These are phyloP conservation scores for Musca domestica DNA, from an alignment of 1,140 invertebrate species.

Conservation along the genomic window DNA sequence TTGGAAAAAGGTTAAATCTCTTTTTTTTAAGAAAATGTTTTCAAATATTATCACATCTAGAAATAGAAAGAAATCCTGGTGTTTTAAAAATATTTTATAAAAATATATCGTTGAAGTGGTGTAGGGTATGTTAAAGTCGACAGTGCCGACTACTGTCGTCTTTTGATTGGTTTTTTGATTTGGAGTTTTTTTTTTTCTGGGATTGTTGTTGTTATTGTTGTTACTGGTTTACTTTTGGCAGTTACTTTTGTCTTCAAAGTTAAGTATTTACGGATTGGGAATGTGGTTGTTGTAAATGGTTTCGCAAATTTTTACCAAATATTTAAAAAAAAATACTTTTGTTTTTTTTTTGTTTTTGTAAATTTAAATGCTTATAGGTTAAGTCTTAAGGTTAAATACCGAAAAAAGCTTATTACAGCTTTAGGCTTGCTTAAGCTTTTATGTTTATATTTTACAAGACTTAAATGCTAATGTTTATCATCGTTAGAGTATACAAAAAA, in stretches of 20 bases:
- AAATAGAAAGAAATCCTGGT: too few relatives aligned
- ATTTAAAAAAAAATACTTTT: slow-evolving; percentile 7
- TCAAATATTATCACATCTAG: too few relatives aligned
- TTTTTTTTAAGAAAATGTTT: too few relatives aligned
- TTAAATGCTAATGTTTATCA: slow-evolving; percentile 46
- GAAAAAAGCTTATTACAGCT: slow-evolving; percentile 9
- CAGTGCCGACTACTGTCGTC: too few relatives aligned
- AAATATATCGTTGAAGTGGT: too few relatives aligned
- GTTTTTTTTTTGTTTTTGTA: slow-evolving; percentile 23
- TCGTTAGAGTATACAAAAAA: slow-evolving; percentile 28
- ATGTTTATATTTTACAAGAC: slow-evolving; percentile 1
- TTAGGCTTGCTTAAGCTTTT: slow-evolving; percentile 4
- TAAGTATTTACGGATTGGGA: slow-evolving; percentile 5
- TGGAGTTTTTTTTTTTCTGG: neutral
- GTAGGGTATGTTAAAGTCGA: too few relatives aligned
- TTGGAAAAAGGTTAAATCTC: too few relatives aligned
- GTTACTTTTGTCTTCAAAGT: neutral
- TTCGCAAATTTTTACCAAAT: slow-evolving; percentile 20
- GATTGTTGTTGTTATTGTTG: neutral
- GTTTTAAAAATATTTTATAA: too few relatives aligned
- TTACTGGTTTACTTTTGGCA: neutral
- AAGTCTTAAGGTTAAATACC: neutral
- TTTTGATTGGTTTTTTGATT: neutral
- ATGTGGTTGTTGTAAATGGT: slow-evolving; percentile 17
- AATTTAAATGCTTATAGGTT: slow-evolving; percentile 1